A percentile compares a stretch with the other conserved stretches of the same genome.
Conservation (phyloP, 2,888 invertebrate genomes). For the Tuta absoluta region DNA sequence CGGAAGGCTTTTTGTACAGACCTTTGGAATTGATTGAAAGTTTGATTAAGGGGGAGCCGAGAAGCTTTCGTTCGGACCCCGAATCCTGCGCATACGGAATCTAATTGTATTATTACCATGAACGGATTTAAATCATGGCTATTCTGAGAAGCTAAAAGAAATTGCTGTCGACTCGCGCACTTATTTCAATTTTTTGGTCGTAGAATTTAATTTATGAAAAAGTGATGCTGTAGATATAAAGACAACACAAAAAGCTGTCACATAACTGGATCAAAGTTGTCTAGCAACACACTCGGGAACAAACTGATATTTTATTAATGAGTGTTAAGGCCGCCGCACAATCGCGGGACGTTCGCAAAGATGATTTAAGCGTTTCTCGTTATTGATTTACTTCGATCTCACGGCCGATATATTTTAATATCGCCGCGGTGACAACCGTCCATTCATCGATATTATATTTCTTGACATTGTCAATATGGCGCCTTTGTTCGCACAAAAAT, state of each 20-base stretch:
- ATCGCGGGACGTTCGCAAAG: not conserved
- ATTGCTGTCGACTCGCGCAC: no score
- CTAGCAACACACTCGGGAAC: slow-evolving; percentile 1
- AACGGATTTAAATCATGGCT: not conserved
- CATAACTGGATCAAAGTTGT: slow-evolving; percentile 11
- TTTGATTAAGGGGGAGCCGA: slow-evolving; percentile 45
- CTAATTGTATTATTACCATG: slow-evolving; percentile 25
- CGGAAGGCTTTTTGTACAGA: slow-evolving; percentile 64
- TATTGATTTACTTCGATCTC: slow-evolving; percentile 73
- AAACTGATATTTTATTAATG: slow-evolving; percentile 19
- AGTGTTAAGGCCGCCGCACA: slow-evolving; percentile 3
- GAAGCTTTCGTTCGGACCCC: not conserved
- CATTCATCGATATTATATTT: slow-evolving; percentile 67
- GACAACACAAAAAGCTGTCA: slow-evolving; percentile 3
- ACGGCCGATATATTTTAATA: slow-evolving; percentile 72
- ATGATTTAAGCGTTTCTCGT: slow-evolving; percentile 50
- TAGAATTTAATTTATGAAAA: not conserved
- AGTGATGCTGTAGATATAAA: not conserved
- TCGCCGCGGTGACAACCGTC: slow-evolving; percentile 60
- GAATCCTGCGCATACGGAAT: not conserved
- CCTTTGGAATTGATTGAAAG: slow-evolving; percentile 44
- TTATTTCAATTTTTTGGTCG: no score
- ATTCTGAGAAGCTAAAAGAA: not conserved
- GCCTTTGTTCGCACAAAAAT: slow-evolving; percentile 79
- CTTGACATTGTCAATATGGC: slow-evolving; percentile 73